Conservation (phyloP, 2,113 vertebrate genomes). For the Chaetodon auriga region DNA sequence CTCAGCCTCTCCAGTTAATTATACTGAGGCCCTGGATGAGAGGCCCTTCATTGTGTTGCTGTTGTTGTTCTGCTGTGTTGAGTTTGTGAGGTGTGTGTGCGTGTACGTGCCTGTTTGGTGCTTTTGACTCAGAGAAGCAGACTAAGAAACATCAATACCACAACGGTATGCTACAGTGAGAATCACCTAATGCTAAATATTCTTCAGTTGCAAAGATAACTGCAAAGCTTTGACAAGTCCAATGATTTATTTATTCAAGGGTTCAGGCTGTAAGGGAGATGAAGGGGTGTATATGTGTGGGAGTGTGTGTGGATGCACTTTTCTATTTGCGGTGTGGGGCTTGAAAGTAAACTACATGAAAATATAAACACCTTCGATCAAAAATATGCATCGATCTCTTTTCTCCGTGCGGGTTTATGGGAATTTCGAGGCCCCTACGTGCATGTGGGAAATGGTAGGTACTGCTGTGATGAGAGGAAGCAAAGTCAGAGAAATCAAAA, state of each 20-base stretch:
- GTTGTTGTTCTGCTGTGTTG: constrained; percentile 62
- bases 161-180: constrained; percentile 34
- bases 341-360: constrained; percentile 67
- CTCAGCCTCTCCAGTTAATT: constrained; percentile 85
- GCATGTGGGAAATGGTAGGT: constrained; percentile 37
- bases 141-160: constrained; percentile 50
- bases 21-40: constrained; percentile 78
- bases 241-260: constrained; percentile 64
- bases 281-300: constrained; percentile 16
- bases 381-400: constrained; percentile 53
- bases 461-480: constrained; percentile 58
- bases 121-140: constrained; percentile 33
- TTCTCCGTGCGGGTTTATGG: constrained; percentile 36
- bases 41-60: constrained; percentile 69
- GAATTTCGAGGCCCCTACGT: constrained; percentile 16
- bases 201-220: constrained; percentile 45
- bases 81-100: constrained; percentile 27
- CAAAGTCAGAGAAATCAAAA: constrained; percentile 68
- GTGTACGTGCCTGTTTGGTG: constrained; percentile 29
- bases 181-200: constrained; percentile 56
- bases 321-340: constrained; percentile 7
- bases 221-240: constrained; percentile 48
- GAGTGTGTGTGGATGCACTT: constrained; percentile 8
- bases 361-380: constrained; percentile 71
- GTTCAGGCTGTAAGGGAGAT: constrained; percentile 42